Conservation (phyloP, 2,113 vertebrate species). For the Neodontobutis hainanensis region DNA sequence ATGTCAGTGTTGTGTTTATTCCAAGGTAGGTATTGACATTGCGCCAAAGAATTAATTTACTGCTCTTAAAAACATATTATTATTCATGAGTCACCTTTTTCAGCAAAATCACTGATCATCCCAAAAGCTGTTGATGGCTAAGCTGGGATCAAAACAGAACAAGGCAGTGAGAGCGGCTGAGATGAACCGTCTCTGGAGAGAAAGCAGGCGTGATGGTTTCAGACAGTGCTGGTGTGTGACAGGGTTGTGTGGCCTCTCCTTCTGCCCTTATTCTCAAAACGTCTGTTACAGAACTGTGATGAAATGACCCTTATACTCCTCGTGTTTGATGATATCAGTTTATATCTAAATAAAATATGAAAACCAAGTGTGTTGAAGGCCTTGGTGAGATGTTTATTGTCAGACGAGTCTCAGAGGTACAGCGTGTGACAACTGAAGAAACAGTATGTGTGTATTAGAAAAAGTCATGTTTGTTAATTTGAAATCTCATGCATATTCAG, state of each 20-base stretch:
- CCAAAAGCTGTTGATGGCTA: constrained; percentile 56
- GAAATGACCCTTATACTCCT: constrained; percentile 33
- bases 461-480: constrained; percentile 41
- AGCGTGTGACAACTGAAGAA: constrained; percentile 50
- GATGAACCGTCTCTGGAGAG: constrained; percentile 53
- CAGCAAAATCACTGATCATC: constrained; percentile 56
- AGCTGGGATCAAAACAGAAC: constrained; percentile 66
- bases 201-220: constrained; percentile 61
- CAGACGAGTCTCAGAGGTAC: constrained; percentile 21
- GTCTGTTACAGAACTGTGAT: constrained; percentile 30
- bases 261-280: constrained; percentile 51
- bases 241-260: constrained; percentile 56
- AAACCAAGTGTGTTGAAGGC: constrained; percentile 35
- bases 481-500: constrained; percentile 67
- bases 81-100: constrained; percentile 68
- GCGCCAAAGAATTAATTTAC: constrained; percentile 59
- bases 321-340: constrained; percentile 53
- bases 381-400: constrained; percentile 43
- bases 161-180: constrained; percentile 50
- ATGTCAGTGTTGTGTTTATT: constrained; percentile 42
- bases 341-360: constrained; percentile 60
- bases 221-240: constrained; percentile 60
- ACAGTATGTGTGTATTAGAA: constrained; percentile 31
- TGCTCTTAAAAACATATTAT: constrained; percentile 52
- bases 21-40: constrained; percentile 37